Conservation (phyloP, 2,797 vertebrate species). For the Poliocrania exsul region DNA sequence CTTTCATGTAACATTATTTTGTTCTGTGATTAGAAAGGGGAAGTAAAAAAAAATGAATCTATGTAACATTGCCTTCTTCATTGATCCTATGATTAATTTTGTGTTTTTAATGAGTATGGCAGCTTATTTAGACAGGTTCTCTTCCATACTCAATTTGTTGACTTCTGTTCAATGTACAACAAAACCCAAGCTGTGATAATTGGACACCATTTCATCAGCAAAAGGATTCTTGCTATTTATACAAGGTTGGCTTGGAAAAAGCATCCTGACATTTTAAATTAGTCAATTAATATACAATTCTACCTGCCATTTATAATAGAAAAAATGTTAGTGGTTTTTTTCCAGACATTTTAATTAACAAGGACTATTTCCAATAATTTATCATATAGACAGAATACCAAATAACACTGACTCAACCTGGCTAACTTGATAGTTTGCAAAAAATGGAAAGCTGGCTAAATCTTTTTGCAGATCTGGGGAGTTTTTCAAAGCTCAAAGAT, state of each 20-base stretch:
- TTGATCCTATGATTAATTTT: conserved; percentile 91
- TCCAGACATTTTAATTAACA: conserved; percentile 75
- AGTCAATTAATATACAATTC: conserved; percentile 77
- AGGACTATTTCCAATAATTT: conserved; percentile 23
- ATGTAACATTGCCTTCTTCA: conserved; percentile 77
- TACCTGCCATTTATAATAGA: conserved; percentile 58
- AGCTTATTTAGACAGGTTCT: conserved; percentile 78
- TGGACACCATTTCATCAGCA: conserved; percentile 80
- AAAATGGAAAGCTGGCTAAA: not conserved
- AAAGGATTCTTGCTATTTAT: conserved; percentile 88
- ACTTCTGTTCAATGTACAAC: conserved; percentile 84
- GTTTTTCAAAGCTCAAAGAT: not conserved
- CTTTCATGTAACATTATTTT: conserved; percentile 81
- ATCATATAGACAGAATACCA: not conserved
- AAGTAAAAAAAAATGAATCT: not conserved
- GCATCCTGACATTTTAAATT: conserved; percentile 75
- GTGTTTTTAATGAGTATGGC: conserved; percentile 83
- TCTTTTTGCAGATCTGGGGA: not conserved
- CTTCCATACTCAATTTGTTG: conserved; percentile 78
- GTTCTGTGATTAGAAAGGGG: conserved; percentile 77
- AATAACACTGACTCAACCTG: not conserved
- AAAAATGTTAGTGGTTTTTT: conserved; percentile 60
- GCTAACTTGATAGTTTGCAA: not conserved
- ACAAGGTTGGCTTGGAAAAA: conserved; percentile 91
- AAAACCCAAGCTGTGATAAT: conserved; percentile 85